Percentiles rank a stretch among this genome's conserved stretches.
These are phyloP conservation scores for Thumatha senex DNA, from an alignment of 2,888 invertebrate genomes.

Conservation along the genomic window DNA sequence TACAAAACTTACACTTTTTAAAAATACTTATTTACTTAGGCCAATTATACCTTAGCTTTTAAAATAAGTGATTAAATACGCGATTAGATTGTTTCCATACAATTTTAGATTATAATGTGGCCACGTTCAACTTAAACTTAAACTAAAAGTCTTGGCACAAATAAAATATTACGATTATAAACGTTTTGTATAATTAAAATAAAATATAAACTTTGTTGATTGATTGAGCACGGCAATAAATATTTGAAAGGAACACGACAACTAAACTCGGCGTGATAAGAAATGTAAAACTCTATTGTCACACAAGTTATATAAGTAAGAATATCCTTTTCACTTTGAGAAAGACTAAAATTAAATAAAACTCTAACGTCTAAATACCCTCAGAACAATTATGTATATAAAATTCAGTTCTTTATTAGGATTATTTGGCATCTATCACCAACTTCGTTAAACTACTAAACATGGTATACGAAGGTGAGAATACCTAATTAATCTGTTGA, in stretches of 20 bases:
- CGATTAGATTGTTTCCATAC: constrained; percentile 46
- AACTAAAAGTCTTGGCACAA: constrained; percentile 79
- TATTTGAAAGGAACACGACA: constrained; percentile 34
- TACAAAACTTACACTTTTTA: constrained; percentile 72
- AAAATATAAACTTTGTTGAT: constrained; percentile 52
- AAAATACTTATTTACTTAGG: constrained; percentile 76
- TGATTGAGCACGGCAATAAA: constrained; percentile 62
- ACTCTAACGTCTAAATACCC: constrained; percentile 77
- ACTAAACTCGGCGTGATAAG: constrained; percentile 21
- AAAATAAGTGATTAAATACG: constrained; percentile 54
- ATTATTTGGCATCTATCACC: constrained; percentile 83
- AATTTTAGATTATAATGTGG: constrained; percentile 49
- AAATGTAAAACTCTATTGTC: constrained; percentile 26
- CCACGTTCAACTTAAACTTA: constrained; percentile 58
- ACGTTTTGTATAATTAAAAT: constrained; percentile 46
- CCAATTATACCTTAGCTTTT: constrained; percentile 64
- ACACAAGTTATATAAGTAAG: constrained; percentile 45
- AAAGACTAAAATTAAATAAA: constrained; percentile 69
- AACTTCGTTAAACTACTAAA: constrained; percentile 77
- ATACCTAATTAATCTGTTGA: constrained; percentile 75
- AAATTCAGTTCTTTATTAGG: constrained; percentile 84
- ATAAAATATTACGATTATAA: constrained; percentile 53
- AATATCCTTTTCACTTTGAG: constrained; percentile 44
- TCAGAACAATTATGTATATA: constrained; percentile 81
- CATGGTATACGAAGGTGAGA: constrained; percentile 79